A percentile compares a stretch with the other conserved stretches of the same genome.
Evolutionary conservation across 2,797 vertebrate species (phyloP).

Genomic region (Podarcis siculus): DNA sequence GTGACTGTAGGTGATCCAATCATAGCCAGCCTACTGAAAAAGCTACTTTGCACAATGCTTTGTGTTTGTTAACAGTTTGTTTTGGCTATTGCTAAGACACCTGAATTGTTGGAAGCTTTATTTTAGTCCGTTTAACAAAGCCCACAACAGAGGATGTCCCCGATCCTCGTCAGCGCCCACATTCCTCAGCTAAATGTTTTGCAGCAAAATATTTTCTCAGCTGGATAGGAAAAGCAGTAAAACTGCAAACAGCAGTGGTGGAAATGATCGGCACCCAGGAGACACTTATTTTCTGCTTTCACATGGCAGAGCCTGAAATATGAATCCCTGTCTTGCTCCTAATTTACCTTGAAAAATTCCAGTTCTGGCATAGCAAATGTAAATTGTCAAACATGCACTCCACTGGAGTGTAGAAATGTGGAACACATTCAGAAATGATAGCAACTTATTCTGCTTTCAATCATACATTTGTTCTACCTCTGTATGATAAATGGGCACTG

Average conservation of each 20-base stretch:
- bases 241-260: conserved; percentile 76
- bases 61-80: neutral
- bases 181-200: conserved; percentile 88
- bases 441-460: conserved; percentile 60
- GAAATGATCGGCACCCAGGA: conserved; percentile 73
- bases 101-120: conserved; percentile 38
- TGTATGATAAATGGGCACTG: conserved; percentile 65
- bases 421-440: conserved; percentile 73
- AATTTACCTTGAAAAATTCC: conserved; percentile 77
- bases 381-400: conserved; percentile 62
- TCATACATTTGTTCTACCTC: conserved; percentile 55
- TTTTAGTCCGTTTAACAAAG: conserved; percentile 49
- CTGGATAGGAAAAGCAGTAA: conserved; percentile 78
- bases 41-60: neutral
- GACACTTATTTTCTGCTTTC: conserved; percentile 73
- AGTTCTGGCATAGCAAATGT: conserved; percentile 61
- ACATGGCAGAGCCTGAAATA: conserved; percentile 74
- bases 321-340: conserved; percentile 57
- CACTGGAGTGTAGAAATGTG: conserved; percentile 49
- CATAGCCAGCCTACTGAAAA: neutral
- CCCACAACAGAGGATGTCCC: conserved; percentile 75
- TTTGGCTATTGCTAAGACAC: neutral
- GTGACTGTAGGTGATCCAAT: neutral
- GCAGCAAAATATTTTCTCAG: conserved; percentile 87
- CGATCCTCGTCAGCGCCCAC: conserved; percentile 67